Base-by-base conservation (phyloP, 2,888 invertebrate genomes). In the Metacarcinus magister region DNA sequence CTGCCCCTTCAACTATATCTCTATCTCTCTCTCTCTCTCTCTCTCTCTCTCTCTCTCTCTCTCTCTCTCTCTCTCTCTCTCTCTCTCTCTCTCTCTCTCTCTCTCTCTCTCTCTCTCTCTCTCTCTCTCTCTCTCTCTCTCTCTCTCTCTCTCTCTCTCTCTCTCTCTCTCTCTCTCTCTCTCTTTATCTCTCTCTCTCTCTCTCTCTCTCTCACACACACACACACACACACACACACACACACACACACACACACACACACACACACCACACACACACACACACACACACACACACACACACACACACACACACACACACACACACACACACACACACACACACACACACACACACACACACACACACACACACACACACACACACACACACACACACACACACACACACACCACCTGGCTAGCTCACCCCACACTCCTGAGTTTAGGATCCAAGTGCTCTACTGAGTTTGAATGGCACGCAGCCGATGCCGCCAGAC, bases 151-250 rank as follows among this genome's bases (percentile, higher is more conserved):
- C 82, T 67, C 94, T 67, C 94, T 32, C 94, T 44, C 95, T 32
- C 89, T 82, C 89, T 82, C 94, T 82, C 94, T 32, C 87, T 82
- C 46, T 43, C 94, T 13, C 94, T 39, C 94, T 19, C 94, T 32
- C 67, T 10, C 92, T 19, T 23, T 10, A 46, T n/a, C 92, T 19
- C 60, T 95, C 95, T 92, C 92, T 95, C 95, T 91, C 92, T 95
- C 95, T 95, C 95, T 92, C 92, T 95, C 95, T 91, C 92, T 95
- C 95, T 92, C 95, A 92, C 92, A 44, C 95, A 82, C 95, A 43
- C 94, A 28, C 94, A 82, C 87, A 44, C 94, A 46, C 89, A 44
- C 89, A 82, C 75, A 32, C 75, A 67, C 94, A 39, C 94, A 67
- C 67, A n/a, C 92, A 43, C 44, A 28, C 92, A 48, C 92, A 19